Percentiles rank a stretch among this genome's conserved stretches.
Conservation (phyloP, 2,888 invertebrate genomes). For the Byasa hedistus region DNA sequence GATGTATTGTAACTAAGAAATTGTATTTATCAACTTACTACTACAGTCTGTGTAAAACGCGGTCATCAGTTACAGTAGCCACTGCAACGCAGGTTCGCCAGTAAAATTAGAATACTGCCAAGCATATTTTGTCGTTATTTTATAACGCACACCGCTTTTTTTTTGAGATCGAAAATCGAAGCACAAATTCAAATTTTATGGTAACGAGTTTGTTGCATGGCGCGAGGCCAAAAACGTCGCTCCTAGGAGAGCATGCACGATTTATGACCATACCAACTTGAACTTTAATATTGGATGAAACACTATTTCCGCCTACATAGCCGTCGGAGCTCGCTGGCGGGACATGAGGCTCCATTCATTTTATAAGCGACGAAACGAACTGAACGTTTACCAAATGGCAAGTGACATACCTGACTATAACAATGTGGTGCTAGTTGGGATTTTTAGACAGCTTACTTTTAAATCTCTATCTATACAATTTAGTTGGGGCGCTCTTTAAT, state of each 20-base stretch:
- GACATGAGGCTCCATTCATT: too few species aligned
- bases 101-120: background rate
- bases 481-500: too few species aligned
- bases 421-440: too few species aligned
- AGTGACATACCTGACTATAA: too few species aligned
- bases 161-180: constrained; percentile 26
- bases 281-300: constrained; percentile 26
- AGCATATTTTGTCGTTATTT: constrained; percentile 19
- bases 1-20: too few species aligned
- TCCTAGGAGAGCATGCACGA: constrained; percentile 25
- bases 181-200: constrained; percentile 30
- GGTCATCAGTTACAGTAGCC: background rate
- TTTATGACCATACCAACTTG: constrained; percentile 25
- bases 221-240: constrained; percentile 27
- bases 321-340: too few species aligned
- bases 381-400: too few species aligned
- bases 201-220: constrained; percentile 26
- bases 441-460: too few species aligned
- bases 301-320: constrained; percentile 8
- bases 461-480: too few species aligned
- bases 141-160: constrained; percentile 5
- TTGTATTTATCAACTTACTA: too few species aligned
- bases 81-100: background rate
- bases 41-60: too few species aligned
- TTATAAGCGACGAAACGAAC: too few species aligned